Base-by-base conservation (phyloP, 2,113 vertebrate genomes). In the Tympanuchus pallidicinctus region DNA sequence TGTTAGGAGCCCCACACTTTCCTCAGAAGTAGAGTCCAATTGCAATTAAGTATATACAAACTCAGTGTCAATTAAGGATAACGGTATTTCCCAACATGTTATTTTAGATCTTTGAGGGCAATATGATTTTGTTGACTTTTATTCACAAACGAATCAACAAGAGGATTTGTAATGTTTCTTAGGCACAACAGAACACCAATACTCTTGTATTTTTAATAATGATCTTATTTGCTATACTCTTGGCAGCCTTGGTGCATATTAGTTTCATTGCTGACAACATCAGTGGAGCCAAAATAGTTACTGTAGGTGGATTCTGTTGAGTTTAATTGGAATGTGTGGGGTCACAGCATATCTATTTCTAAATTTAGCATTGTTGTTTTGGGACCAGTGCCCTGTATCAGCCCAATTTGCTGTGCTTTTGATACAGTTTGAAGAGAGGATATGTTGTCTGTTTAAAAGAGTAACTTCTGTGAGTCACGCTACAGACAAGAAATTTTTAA, bases 241-340 rank as follows among this genome's bases (percentile, higher is more conserved):
- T 87, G 64, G 10, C 64, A 93, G 76, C 42, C 73, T 82, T 69
- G 80, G 38, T 63, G 32, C 32, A 8, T 69, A 43, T 86, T 89
- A 75, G 36, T 92, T 86, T 77, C 34, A 15, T 21, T 79, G 27
- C n/a, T 84, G 45, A 89, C 69, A 85, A 73, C 38, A 72, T 48
- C 76, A 80, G 57, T 47, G 57, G n/a, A 91, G 25, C 60, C 22
- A 87, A 93, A 86, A 92, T 88, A 86, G 86, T 89, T 86, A 69
- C 84, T 93, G 60, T 86, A 80, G 64, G 60, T 86, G 66, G 38
- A 30, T 81, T 95, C 76, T 87, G 19, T 54, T 82, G 52, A 90
- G 40, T 57, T 92, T 65, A 93, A 95, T 40, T 38, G 25, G n/a
- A 90, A 91, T 72, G 9, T 82, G n/a, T 75, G 69, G 22, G 56